phyloP scores from a whole-genome alignment of 2,113 vertebrate genomes.

The Microcebus jonahi region DNA sequence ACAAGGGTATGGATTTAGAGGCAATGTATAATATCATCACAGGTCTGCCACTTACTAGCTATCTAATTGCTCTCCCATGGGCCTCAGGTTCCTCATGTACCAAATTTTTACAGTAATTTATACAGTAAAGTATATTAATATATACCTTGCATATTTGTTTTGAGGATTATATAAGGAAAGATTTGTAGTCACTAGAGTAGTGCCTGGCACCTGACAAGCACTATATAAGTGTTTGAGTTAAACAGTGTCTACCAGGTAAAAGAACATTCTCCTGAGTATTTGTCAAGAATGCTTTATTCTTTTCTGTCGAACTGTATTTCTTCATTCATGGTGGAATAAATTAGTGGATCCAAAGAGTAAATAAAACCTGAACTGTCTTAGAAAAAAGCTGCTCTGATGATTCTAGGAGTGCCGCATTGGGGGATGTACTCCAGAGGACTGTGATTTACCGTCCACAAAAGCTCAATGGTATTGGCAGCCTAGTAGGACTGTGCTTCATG shows the following conservation, averaged over 20 bases:
- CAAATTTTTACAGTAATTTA: background rate
- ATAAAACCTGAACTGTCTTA: background rate
- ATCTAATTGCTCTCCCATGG: background rate
- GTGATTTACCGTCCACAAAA: background rate
- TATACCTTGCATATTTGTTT: background rate
- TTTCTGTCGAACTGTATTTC: background rate
- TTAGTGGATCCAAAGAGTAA: background rate
- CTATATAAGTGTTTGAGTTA: background rate
- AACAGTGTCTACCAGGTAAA: background rate
- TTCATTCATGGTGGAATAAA: background rate
- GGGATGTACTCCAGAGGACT: background rate
- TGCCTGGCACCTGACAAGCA: background rate
- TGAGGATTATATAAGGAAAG: background rate
- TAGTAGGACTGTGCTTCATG: background rate
- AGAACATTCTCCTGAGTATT: background rate
- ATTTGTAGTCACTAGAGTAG: background rate
- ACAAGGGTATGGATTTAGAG: background rate
- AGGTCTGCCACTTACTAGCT: background rate
- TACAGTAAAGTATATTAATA: background rate
- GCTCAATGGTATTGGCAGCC: background rate
- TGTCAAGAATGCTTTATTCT: background rate
- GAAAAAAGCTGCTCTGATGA: background rate
- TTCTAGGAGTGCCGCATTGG: too few species aligned
- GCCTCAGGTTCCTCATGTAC: background rate
- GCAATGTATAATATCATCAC: rapidly evolving